Evolutionary conservation across 1,140 invertebrate genomes (phyloP).

Genomic region (Temnothorax curvispinosus): DNA sequence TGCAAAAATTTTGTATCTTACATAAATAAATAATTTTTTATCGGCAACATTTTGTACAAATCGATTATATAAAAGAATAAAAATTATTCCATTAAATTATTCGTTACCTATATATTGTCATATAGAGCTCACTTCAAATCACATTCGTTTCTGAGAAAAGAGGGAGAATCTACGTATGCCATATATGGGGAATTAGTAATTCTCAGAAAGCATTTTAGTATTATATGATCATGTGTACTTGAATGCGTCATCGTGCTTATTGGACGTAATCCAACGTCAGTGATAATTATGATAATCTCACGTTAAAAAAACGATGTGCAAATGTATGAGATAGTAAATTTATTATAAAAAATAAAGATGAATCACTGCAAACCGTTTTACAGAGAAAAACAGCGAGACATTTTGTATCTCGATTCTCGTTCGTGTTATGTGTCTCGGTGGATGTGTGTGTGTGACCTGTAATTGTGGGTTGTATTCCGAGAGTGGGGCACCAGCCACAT

Average conservation of each 20-base stretch:
- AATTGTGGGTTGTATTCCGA: slow-evolving; percentile 45
- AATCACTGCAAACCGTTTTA: background rate
- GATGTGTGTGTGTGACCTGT: slow-evolving; percentile 48
- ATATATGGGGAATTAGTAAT: slow-evolving; percentile 24
- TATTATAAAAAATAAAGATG: slow-evolving; percentile 24
- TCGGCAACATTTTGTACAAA: background rate
- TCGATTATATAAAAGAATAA: background rate
- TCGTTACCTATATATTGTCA: too few species aligned
- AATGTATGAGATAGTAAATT: background rate
- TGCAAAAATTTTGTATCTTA: slow-evolving; percentile 35
- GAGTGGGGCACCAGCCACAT: slow-evolving; percentile 71
- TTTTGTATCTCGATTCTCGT: background rate
- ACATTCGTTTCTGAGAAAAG: background rate
- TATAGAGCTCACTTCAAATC: slow-evolving; percentile 14
- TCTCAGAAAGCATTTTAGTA: slow-evolving; percentile 51
- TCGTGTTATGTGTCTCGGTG: background rate
- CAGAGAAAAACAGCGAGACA: background rate
- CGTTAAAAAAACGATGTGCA: slow-evolving; percentile 5
- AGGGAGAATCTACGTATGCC: background rate
- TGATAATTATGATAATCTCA: background rate
- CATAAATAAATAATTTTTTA: slow-evolving; percentile 47
- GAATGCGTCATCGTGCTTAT: slow-evolving; percentile 59
- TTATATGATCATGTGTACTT: background rate
- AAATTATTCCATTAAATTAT: background rate
- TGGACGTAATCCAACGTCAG: slow-evolving; percentile 12